Percentiles rank a stretch among this genome's conserved stretches.
These are phyloP conservation scores for Chlorops oryzae DNA, from an alignment of 1,140 invertebrate genomes.

Conservation along the genomic window DNA sequence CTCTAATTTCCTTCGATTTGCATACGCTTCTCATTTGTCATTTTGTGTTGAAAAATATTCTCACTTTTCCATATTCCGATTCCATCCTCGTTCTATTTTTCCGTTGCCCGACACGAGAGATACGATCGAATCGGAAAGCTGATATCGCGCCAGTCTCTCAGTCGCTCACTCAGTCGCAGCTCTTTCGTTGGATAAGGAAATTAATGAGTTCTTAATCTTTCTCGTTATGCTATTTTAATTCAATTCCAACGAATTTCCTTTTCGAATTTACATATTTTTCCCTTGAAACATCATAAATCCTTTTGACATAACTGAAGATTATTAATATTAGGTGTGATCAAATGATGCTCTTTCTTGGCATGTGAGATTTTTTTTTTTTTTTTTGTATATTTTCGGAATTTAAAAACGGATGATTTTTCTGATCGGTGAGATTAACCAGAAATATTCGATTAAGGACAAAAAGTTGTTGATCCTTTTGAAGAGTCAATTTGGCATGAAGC, in stretches of 20 bases:
- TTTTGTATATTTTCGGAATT: no score
- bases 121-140: background rate
- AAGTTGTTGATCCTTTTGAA: no score
- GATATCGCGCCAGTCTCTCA: no score
- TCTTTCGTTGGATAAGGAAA: background rate
- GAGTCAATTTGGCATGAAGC: no score
- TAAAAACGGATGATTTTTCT: no score
- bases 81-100: no score
- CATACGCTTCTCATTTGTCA: conserved; percentile 16
- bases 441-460: no score
- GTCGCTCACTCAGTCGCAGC: no score
- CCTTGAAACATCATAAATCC: background rate
- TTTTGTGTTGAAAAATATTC: conserved; percentile 17
- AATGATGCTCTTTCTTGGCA: no score
- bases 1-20: conserved; percentile 5
- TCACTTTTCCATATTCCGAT: no score
- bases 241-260: background rate
- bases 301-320: background rate
- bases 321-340: background rate
- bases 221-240: background rate
- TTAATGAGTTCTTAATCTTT: conserved; percentile 8
- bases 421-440: no score
- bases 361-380: no score
- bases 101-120: background rate
- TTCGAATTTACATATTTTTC: background rate